These are phyloP conservation scores for Sebastiscus albofasciatus DNA, from an alignment of 2,797 vertebrate genomes.

Conservation along the genomic window DNA sequence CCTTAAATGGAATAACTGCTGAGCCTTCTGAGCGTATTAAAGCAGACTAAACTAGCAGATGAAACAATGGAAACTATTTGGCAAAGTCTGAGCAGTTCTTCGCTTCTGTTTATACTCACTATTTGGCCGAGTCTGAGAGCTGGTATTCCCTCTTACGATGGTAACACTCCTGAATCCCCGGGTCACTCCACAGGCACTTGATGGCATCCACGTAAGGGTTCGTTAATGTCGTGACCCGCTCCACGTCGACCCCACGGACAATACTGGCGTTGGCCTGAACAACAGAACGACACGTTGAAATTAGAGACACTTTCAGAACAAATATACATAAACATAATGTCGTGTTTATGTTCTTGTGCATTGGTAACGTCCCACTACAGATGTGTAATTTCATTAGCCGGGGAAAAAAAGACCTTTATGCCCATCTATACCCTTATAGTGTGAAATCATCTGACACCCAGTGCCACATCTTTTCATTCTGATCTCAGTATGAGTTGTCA, in stretches of 20 bases:
- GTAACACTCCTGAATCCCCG: constrained; percentile 95
- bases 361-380: neutral
- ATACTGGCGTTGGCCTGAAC: constrained; percentile 87
- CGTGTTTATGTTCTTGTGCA: neutral
- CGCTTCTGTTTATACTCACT: constrained; percentile 86
- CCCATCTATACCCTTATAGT: neutral
- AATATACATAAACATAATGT: neutral
- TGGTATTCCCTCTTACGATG: constrained; percentile 95
- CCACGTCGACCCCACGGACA: constrained; percentile 89
- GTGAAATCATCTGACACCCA: neutral
- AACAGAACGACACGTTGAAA: neutral
- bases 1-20: constrained; percentile 40
- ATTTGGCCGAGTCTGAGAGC: constrained; percentile 97
- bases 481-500: too few relatives aligned
- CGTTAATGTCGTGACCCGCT: constrained; percentile 88
- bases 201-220: constrained; percentile 91
- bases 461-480: neutral
- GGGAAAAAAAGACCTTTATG: neutral
- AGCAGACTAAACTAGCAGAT: constrained; percentile 27
- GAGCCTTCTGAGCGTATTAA: neutral
- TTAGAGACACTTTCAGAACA: neutral
- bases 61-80: constrained; percentile 52
- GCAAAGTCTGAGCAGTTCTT: constrained; percentile 11
- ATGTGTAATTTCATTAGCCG: neutral
- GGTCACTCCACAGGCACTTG: constrained; percentile 94